Evolutionary conservation across 2,888 invertebrate species (phyloP), one percentile per base, ranked within the genome.

Genomic region (Dorcus parallelipipedus): DNA sequence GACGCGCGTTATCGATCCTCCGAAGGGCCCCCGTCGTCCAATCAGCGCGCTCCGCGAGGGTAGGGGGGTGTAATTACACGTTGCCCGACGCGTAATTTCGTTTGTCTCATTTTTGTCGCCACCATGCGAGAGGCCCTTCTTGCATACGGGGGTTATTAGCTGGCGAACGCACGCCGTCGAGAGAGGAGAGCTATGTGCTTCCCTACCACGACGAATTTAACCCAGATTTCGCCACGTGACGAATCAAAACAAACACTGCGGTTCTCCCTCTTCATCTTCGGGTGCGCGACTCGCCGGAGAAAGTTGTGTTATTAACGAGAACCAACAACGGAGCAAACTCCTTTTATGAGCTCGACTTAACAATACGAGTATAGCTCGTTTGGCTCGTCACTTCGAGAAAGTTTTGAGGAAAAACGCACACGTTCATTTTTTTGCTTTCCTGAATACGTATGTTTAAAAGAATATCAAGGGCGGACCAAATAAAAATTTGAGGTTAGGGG

Each of bases 1-100:
- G 66, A 66, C 64, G 64, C 64, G 63, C 65, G 69, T 66, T 69
- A 69, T 69, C 69, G 69, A 69, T 69, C 68, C 59, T 64, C 60
- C 64, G 64, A 65, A 64, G 67, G 67, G 66, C 62, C 58, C 63
- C 63, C 60, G 63, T 64, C 68, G 67, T 67, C 69, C 69, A 69
- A 69, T 69, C 67, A 66, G 63, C 66, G 42, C 26, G 38, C 39
- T 50, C 49, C 49, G 50, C 49, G 53, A 58, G 54, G 53, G 43
- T 45, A 53, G 51, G 58, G 53, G 49, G 53, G 58, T 47, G 51
- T 56, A 56, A 56, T 56, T 56, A 56, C 51, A 51, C 52, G 38
- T 43, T 47, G 52, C 51, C 52, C 41, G 51, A 51, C 51, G 56
- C 56, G 56, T 56, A 56, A 56, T 58, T 58, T 50, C 54, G 58